phyloP scores from a whole-genome alignment of 2,797 vertebrate species.

The Remorina albescens region DNA sequence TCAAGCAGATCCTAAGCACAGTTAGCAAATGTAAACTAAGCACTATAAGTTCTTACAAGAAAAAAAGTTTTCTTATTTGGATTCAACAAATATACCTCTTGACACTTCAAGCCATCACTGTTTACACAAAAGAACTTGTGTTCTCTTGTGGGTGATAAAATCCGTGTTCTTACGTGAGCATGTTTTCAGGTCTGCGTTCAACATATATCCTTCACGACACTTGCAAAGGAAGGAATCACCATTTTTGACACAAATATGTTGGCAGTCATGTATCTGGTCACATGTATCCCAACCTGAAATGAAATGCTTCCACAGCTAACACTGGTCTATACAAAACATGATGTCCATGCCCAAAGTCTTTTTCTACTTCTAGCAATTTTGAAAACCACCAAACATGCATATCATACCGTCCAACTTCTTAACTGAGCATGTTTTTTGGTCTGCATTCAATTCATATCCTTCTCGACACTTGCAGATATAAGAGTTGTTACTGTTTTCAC shows the following conservation, averaged over 20 bases:
- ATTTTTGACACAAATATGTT: conserved; percentile 79
- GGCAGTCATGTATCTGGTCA: conserved; percentile 74
- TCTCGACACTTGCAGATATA: conserved; percentile 80
- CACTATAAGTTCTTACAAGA: conserved; percentile 76
- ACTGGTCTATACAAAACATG: not conserved
- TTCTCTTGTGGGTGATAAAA: too few species aligned
- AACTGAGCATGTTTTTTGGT: conserved; percentile 83
- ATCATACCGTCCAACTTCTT: conserved; percentile 44
- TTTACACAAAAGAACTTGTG: too few species aligned
- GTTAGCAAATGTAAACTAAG: not conserved
- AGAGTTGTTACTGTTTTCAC: conserved; percentile 69
- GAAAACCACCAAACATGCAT: not conserved
- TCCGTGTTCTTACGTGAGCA: conserved; percentile 80
- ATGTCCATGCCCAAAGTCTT: not conserved
- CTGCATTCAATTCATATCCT: conserved; percentile 83
- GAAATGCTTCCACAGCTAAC: conserved; percentile 27
- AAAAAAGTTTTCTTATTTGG: conserved; percentile 82
- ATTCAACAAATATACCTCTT: conserved; percentile 81
- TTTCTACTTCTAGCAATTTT: not conserved
- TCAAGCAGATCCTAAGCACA: not conserved
- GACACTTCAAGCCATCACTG: conserved; percentile 81
- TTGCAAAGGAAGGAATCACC: conserved; percentile 70
- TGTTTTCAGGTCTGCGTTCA: conserved; percentile 82
- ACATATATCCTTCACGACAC: conserved; percentile 79
- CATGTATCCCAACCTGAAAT: conserved; percentile 73